Conservation (phyloP, 2,888 invertebrate species). For the Eurytoma adleriae region DNA sequence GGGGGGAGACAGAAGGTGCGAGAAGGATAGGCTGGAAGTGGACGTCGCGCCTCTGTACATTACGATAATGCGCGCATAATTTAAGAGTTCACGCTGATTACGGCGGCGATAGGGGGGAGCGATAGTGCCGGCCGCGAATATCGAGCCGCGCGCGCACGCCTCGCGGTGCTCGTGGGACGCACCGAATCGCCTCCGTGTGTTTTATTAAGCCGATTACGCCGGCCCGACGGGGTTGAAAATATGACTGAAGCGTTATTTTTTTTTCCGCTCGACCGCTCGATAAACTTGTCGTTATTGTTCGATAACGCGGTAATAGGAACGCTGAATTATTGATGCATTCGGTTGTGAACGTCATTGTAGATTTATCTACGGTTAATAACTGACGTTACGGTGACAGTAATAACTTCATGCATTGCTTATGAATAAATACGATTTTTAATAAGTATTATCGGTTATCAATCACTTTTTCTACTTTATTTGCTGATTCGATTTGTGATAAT, state of each 20-base stretch:
- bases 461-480: too few relatives aligned
- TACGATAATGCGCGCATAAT: slow-evolving; percentile 49
- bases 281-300: slow-evolving; percentile 36
- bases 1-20: background rate
- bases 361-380: too few relatives aligned
- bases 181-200: background rate
- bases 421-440: too few relatives aligned
- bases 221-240: slow-evolving; percentile 51
- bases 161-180: slow-evolving; percentile 18
- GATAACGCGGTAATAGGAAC: slow-evolving; percentile 27
- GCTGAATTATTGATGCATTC: background rate
- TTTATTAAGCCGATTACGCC: slow-evolving; percentile 26
- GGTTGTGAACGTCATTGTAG: too few relatives aligned
- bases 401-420: too few relatives aligned
- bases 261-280: slow-evolving; percentile 5
- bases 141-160: slow-evolving; percentile 14
- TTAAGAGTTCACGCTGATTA: slow-evolving; percentile 65
- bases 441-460: too few relatives aligned
- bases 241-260: background rate
- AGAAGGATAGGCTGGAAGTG: background rate
- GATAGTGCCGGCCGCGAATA: slow-evolving; percentile 34
- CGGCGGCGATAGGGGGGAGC: slow-evolving; percentile 55
- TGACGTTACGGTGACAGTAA: too few relatives aligned
- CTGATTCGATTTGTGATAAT: too few relatives aligned
- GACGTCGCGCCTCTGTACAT: slow-evolving; percentile 22